Base-by-base conservation (phyloP, 2,888 invertebrate genomes). In the Clistopyga incitator region DNA sequence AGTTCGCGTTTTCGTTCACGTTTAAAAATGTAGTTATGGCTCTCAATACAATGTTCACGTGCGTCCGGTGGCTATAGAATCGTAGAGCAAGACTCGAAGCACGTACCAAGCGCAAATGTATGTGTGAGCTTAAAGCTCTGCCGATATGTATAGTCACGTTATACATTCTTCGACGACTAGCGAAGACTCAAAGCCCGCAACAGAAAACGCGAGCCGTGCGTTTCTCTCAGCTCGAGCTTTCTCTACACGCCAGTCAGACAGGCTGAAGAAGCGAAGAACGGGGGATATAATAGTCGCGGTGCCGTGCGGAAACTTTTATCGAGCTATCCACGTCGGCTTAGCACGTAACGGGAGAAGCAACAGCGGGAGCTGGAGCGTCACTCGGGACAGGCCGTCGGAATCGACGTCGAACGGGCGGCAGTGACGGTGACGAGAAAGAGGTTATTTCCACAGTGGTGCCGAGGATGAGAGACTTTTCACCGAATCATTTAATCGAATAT, bases 401-500 rank as follows among this genome's bases (percentile, higher is more conserved):
- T 80, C 54, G 81, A 81, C 77, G 83, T 72, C 61, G 76, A 67
- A 25, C 13, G 42, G 29, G 54, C 15, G 25, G 15, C 29, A 42
- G 38, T 72, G 78, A 77, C 67, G 67, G 59, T 59, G 56, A 78
- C 29, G 78, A 42, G 65, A 56, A 77, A 72, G 25, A 38, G 56
- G 29, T 70, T 64, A 64, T 64, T 64, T 38, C 64, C 42, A 42
- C 4, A 20, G 1, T 0, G 20, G 6, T 20, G 15, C 50, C 45
- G n/a, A 59, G 45, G n/a, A 42, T n/a, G 38, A 61, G 25, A 52
- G 77, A 56, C 38, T 29, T 78, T 52, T 47, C 47, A 13, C 42
- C 77, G 82, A 80, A 80, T 78, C 78, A 78, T 80, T 82, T 76
- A 75, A 77, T 82, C 72, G 75, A 82, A 78, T 81, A 81, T 81